Evolutionary conservation across 2,888 invertebrate genomes (phyloP), one percentile per base, ranked within the genome.

Genomic region (Himalopsyche tibetana): DNA sequence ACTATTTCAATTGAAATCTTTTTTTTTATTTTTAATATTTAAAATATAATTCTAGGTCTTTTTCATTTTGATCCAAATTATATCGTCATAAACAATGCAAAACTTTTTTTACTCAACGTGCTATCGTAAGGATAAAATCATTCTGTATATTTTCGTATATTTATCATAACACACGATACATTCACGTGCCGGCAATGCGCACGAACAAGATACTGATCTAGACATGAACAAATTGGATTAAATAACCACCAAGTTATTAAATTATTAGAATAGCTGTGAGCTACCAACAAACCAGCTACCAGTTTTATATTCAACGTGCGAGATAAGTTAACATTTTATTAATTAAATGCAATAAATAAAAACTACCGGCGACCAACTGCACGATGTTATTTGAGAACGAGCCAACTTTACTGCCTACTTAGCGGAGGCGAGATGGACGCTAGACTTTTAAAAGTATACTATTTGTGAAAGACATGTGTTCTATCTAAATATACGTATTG

Each of bases 291-390:
- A 55, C 82, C 55, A 74, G 87, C 84, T 86, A 87, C 87, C 86
- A 86, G 84, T 85, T 87, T 87, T 87, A 87, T 55, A 86, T 86
- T 82, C 84, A 38, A 82, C 80, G 83, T 56, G 83, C 42, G 84
- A 89, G 91, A 91, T 92, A 91, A 92, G 90, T 91, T 91, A 91
- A 92, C 93, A 92, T 92, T 93, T 92, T 92, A 93, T 93, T 93
- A 93, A 93, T 93, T 93, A 93, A 90, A 89, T 90, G 90, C 92
- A 90, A 93, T 93, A 93, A 93, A 93, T 93, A 93, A 93, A 92
- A 92, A 91, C 93, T 93, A 92, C 82, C 55, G 19, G 38, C 40
- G 63, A 56, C 82, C 51, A 74, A 74, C 11, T 15, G 80, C 51
- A 74, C 84, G 42, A 81, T 55, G 82, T 38, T 74, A 82, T 82